A percentile compares a stretch with the other conserved stretches of the same genome.
Evolutionary conservation across 2,888 invertebrate species (phyloP).

Genomic region (Drosophila lutescens): DNA sequence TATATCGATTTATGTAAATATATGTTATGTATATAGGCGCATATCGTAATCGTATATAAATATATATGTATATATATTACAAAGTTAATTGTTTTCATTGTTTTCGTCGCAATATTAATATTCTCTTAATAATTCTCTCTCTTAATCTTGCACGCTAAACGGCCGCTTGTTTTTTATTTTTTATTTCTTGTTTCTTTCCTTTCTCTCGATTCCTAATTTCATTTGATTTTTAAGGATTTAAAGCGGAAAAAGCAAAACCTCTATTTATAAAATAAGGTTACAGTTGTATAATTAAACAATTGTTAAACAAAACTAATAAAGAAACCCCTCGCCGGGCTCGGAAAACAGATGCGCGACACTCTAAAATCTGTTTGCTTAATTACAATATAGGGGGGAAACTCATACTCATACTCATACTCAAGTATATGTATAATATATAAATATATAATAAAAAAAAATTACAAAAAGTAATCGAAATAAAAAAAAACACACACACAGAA

Average conservation of each 20-base stretch:
- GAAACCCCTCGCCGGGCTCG: conserved; percentile 5
- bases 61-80: conserved; percentile 63
- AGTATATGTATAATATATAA: conserved; percentile 31
- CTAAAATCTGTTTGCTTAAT: conserved; percentile 36
- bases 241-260: conserved; percentile 61
- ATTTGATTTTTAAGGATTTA: conserved; percentile 30
- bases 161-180: conserved; percentile 8
- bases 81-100: conserved; percentile 47
- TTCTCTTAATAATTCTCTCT: conserved; percentile 47
- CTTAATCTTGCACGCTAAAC: conserved; percentile 39
- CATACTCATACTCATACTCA: background rate
- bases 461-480: conserved; percentile 46
- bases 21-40: conserved; percentile 47
- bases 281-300: conserved; percentile 29
- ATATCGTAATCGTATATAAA: conserved; percentile 45
- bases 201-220: conserved; percentile 1
- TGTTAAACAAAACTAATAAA: conserved; percentile 50
- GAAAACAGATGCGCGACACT: conserved; percentile 23
- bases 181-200: background rate
- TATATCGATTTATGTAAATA: conserved; percentile 53
- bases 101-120: conserved; percentile 41
- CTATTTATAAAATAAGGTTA: conserved; percentile 84
- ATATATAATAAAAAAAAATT: conserved; percentile 54
- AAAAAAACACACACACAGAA: conserved; percentile 58
- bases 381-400: conserved; percentile 32